phyloP scores from a whole-genome alignment of 2,797 vertebrate genomes.

The Coccyzus lansbergi region DNA sequence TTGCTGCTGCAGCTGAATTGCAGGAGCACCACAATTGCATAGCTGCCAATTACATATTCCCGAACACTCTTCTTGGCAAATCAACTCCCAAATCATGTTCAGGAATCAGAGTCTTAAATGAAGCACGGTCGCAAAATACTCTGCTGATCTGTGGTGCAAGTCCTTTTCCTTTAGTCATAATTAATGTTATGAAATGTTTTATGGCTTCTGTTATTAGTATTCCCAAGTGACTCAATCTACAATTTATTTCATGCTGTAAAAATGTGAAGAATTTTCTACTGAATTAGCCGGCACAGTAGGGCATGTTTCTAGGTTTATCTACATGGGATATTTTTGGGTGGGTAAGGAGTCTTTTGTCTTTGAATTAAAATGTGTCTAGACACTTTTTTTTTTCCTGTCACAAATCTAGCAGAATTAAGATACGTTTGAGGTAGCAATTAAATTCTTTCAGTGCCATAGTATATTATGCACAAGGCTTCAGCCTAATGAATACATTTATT shows the following conservation, averaged over 20 bases:
- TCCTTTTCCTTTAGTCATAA: slow-evolving; percentile 39
- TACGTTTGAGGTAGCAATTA: slow-evolving; percentile 32
- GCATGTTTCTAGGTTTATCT: not conserved
- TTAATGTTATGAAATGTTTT: slow-evolving; percentile 49
- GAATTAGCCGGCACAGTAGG: slow-evolving; percentile 25
- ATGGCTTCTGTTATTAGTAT: slow-evolving; percentile 43
- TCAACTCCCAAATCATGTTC: not conserved
- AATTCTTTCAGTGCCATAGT: slow-evolving; percentile 20
- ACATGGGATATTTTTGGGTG: not conserved
- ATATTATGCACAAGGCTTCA: not conserved
- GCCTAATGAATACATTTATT: slow-evolving; percentile 64
- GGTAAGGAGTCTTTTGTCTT: slow-evolving; percentile 19
- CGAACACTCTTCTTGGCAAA: not conserved
- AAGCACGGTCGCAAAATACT: slow-evolving; percentile 33
- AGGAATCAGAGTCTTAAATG: slow-evolving; percentile 14
- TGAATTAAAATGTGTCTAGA: slow-evolving; percentile 50
- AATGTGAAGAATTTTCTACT: slow-evolving; percentile 18
- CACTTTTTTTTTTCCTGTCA: not conserved
- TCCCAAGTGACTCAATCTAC: not conserved
- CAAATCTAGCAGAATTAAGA: not conserved
- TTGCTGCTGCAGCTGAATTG: not conserved
- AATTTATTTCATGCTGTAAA: slow-evolving; percentile 24
- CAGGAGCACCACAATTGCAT: not conserved
- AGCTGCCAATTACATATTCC: not conserved
- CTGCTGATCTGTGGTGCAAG: slow-evolving; percentile 20